Conservation (phyloP, 1,140 invertebrate genomes). For the Diplogasteroides magnus region DNA sequence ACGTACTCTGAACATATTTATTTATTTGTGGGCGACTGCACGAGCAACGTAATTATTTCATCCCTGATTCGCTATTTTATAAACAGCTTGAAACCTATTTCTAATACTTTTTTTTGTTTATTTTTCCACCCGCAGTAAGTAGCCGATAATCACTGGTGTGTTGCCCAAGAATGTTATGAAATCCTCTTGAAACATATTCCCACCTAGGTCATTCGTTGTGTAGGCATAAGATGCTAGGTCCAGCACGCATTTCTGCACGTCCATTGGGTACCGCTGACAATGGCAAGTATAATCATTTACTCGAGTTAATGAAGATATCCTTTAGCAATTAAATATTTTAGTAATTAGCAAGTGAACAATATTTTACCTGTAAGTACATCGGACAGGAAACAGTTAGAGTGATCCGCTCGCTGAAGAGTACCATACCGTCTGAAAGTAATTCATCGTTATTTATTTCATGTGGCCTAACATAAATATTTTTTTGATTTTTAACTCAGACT, state of each 20-base stretch:
- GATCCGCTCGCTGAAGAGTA: slow-evolving; percentile 24
- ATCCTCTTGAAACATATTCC: slow-evolving; percentile 77
- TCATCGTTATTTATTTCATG: no score
- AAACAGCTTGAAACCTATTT: no score
- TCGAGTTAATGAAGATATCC: not conserved
- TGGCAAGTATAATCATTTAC: not conserved
- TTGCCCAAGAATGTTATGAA: slow-evolving; percentile 1
- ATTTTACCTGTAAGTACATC: slow-evolving; percentile 14
- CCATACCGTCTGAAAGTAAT: slow-evolving; percentile 12
- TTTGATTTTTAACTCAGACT: no score
- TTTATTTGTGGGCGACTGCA: no score
- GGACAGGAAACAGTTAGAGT: slow-evolving; percentile 25
- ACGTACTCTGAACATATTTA: no score
- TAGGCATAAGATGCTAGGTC: slow-evolving; percentile 66
- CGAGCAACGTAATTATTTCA: no score
- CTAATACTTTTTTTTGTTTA: no score
- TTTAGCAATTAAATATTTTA: not conserved
- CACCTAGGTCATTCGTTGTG: slow-evolving; percentile 84
- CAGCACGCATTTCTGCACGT: slow-evolving; percentile 19
- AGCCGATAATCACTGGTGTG: no score
- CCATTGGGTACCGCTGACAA: slow-evolving; percentile 16
- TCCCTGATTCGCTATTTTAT: no score
- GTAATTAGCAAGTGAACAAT: not conserved
- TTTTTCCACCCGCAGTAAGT: no score
- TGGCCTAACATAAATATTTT: no score